A percentile compares a stretch with the other conserved stretches of the same genome.
Conservation (phyloP, 2,113 vertebrate genomes). For the Corythornis madagascariensis region DNA sequence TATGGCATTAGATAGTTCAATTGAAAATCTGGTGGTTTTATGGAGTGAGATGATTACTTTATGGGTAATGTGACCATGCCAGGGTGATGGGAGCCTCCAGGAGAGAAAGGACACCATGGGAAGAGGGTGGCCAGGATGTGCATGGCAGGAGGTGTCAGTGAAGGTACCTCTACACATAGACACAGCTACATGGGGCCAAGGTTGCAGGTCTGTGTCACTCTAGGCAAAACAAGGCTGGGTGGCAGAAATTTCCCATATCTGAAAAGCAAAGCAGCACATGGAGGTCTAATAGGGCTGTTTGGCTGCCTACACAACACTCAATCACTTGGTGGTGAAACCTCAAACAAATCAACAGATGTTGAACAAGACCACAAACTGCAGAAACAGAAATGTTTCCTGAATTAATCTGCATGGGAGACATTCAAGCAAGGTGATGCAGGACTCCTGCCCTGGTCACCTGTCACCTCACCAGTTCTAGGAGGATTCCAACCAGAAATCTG, state of each 20-base stretch:
- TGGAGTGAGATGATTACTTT: neutral
- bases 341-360: neutral
- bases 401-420: neutral
- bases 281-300: neutral
- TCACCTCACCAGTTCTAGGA: neutral
- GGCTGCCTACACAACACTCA: neutral
- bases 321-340: neutral
- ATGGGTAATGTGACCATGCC: accelerated
- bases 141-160: neutral
- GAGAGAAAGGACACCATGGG: neutral
- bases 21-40: neutral
- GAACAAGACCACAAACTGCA: neutral
- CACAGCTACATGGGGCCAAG: accelerated
- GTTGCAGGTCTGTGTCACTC: accelerated
- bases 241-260: neutral
- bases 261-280: accelerated
- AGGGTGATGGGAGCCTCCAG: neutral
- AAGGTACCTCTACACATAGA: neutral
- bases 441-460: neutral
- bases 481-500: neutral
- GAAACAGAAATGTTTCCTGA: neutral
- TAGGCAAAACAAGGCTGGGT: neutral
- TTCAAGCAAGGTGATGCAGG: neutral
- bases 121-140: neutral
- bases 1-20: neutral